These are phyloP conservation scores for Venustaconcha ellipsiformis DNA, from an alignment of 1,140 invertebrate genomes.

Conservation along the genomic window DNA sequence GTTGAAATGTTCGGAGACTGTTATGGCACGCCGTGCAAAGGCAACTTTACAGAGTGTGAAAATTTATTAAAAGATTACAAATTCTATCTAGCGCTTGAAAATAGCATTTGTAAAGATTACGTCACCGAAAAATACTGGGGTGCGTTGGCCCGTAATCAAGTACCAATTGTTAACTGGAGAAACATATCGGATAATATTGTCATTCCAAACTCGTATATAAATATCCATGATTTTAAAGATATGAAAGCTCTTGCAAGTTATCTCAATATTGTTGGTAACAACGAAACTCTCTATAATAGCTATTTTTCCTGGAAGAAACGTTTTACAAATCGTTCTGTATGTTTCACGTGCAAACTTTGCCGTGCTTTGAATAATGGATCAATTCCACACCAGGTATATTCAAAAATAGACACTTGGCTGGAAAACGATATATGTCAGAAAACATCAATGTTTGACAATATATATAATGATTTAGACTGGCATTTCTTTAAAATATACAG, in stretches of 20 bases:
- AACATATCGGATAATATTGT: slow-evolving; percentile 1
- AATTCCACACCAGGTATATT: too few species aligned
- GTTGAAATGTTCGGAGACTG: slow-evolving; percentile 57
- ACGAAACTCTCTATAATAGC: slow-evolving; percentile 8
- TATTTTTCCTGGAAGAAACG: slow-evolving; percentile 3
- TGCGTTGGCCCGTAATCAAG: slow-evolving; percentile 35
- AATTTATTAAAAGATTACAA: slow-evolving; percentile 79
- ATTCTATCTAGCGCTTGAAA: slow-evolving; percentile 76
- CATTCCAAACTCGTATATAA: slow-evolving; percentile 10
- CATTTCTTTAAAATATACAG: too few species aligned
- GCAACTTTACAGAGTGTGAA: slow-evolving; percentile 36
- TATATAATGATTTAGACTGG: too few species aligned
- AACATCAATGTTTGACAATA: too few species aligned
- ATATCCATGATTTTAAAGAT: slow-evolving; percentile 8
- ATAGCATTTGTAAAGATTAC: slow-evolving; percentile 63
- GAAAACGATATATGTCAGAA: too few species aligned
- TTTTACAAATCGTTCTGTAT: too few species aligned
- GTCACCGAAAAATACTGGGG: slow-evolving; percentile 64
- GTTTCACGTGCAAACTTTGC: too few species aligned
- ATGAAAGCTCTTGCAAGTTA: slow-evolving; percentile 1
- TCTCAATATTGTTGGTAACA: slow-evolving; percentile 1
- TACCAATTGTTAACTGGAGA: slow-evolving; percentile 44
- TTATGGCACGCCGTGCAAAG: slow-evolving; percentile 30
- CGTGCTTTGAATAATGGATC: too few species aligned
- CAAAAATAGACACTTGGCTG: too few species aligned